These are phyloP conservation scores for Dermatophagoides farinae DNA, from an alignment of 1,140 invertebrate genomes.

Conservation along the genomic window DNA sequence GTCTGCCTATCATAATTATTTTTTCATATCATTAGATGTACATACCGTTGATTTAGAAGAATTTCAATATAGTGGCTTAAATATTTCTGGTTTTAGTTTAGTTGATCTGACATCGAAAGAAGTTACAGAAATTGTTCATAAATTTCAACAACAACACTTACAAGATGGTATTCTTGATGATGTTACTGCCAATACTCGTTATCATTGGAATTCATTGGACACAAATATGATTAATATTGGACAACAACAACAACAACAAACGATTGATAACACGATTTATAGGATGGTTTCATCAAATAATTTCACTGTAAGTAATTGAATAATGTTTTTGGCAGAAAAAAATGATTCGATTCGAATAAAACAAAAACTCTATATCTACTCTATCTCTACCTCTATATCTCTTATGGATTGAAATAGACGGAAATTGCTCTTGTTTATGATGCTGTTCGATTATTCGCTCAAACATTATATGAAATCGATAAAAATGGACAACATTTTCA, in stretches of 20 bases:
- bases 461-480: conserved; percentile 58
- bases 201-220: not conserved
- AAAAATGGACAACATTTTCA: not conserved
- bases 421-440: conserved; percentile 89
- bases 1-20: conserved; percentile 24
- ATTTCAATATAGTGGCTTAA: conserved; percentile 78
- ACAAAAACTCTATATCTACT: not conserved
- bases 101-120: conserved; percentile 17
- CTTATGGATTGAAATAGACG: conserved; percentile 46
- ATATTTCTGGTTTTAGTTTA: conserved; percentile 62
- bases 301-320: conserved; percentile 15
- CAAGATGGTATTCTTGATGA: not conserved
- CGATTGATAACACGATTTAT: not conserved
- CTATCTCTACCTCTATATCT: not conserved
- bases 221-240: not conserved
- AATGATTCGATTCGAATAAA: not conserved
- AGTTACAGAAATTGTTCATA: conserved; percentile 17
- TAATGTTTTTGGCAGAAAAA: not conserved
- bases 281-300: not conserved
- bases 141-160: conserved; percentile 5
- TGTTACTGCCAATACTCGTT: not conserved
- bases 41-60: conserved; percentile 74
- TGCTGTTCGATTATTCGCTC: conserved; percentile 75
- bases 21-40: conserved; percentile 37
- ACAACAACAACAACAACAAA: too few relatives aligned